These are phyloP conservation scores for Horisme vitalbata DNA, from an alignment of 2,888 invertebrate genomes.

Conservation along the genomic window DNA sequence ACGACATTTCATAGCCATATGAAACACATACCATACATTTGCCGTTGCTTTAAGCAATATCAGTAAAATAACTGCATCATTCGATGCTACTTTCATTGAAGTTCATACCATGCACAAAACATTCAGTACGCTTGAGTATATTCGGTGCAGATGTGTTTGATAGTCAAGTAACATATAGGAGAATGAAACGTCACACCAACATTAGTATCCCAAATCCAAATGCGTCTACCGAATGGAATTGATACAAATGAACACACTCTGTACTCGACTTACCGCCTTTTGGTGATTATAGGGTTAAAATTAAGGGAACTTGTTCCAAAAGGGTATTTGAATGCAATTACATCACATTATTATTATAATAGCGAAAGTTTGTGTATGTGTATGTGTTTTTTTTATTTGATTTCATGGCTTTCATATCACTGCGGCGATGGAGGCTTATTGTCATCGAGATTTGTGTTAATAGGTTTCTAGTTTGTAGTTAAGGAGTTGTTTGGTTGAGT, in stretches of 20 bases:
- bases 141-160: constrained; percentile 20
- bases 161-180: constrained; percentile 1
- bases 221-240: constrained; percentile 24
- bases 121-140: constrained; percentile 28
- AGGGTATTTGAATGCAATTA: too few relatives aligned
- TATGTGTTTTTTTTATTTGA: too few relatives aligned
- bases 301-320: too few relatives aligned
- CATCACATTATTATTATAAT: too few relatives aligned
- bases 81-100: constrained; percentile 29
- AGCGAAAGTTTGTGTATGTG: too few relatives aligned
- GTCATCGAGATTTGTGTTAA: too few relatives aligned
- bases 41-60: constrained; percentile 27
- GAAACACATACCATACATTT: constrained; percentile 29
- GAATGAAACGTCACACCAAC: constrained; percentile 9
- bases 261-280: constrained; percentile 6
- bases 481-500: too few relatives aligned
- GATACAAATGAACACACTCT: constrained; percentile 9
- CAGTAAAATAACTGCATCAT: constrained; percentile 27
- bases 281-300: not conserved
- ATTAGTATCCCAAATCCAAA: constrained; percentile 11
- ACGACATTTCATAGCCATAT: constrained; percentile 9
- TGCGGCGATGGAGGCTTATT: too few relatives aligned
- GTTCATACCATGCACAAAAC: constrained; percentile 34
- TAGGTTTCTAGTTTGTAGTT: too few relatives aligned
- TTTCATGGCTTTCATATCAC: too few relatives aligned